Base-by-base conservation (phyloP, 2,888 invertebrate species). In the Andrena chrysosceles region DNA sequence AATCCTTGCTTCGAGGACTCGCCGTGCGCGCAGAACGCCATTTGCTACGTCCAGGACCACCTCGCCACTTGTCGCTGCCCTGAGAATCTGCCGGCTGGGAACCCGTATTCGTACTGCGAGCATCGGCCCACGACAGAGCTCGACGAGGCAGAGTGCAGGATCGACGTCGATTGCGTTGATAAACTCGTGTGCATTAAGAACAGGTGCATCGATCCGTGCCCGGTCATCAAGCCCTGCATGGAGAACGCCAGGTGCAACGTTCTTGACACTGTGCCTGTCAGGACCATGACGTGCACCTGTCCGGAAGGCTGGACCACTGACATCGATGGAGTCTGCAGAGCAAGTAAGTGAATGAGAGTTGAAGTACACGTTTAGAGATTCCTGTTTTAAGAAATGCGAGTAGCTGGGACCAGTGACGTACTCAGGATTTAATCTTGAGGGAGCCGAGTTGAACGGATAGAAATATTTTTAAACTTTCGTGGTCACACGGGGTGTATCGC, bases 281-380 rank as follows among this genome's bases (percentile, higher is more conserved):
- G 98, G 86, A 98, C 98, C 3, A 96, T 98, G 96, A 97, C 97
- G 64, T 98, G 98, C 92, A 97, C 97, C 77, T 98, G 98, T 90
- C 97, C 98, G 0, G 97, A 97, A 89, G 97, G 97, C 64, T 98
- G 96, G 95, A 96, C 97, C 83, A 97, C 97, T 0, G 96, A 97
- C 90, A 95, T 96, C 87, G 96, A 96, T 88, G 98, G 97, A 77
- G 96, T 97, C 91, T 98, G 98, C 91, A 96, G 96, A 91, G 96
- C 97, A 75, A 96, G 95, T 95, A 89, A 87, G 92, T 89, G 20
- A 23, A 20, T n/a, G 8, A 20, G 54, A 52, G 20, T 20, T 20
- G 52, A 52, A 20, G 2, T 3, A 16, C 42, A 42, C 16, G 4
- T 42, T 42, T 13, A 16, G 13, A 42, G 42, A 42, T 42, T 13